Evolutionary conservation across 2,888 invertebrate genomes (phyloP).

Genomic region (Philhelius pedissequus): DNA sequence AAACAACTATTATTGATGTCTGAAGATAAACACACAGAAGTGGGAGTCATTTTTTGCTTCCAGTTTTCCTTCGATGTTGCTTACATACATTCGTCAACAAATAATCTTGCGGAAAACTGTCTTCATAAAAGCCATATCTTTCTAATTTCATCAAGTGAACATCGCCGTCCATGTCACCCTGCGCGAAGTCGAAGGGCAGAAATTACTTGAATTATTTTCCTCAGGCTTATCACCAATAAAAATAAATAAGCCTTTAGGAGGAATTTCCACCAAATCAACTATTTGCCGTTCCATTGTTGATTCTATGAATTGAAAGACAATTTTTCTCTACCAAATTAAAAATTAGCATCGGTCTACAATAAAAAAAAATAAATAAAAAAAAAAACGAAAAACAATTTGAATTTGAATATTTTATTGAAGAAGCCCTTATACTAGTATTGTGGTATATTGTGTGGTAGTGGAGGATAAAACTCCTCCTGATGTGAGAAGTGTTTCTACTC

Average conservation of each 20-base stretch:
- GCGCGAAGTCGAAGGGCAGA: neutral
- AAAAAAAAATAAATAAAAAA: neutral
- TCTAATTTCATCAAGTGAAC: neutral
- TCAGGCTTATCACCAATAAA: neutral
- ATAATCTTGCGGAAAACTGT: neutral
- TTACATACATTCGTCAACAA: no score
- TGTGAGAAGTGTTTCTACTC: constrained; percentile 27
- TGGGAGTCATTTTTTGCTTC: no score
- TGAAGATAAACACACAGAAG: no score
- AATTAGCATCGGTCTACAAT: neutral
- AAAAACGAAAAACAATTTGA: neutral
- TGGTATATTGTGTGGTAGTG: neutral
- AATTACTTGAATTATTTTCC: neutral
- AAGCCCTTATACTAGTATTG: neutral
- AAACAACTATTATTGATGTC: no score
- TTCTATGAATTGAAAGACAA: neutral
- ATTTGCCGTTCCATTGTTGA: neutral
- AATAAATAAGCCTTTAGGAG: neutral
- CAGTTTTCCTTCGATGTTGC: no score
- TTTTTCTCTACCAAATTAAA: neutral
- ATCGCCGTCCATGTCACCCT: no score
- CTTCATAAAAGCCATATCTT: neutral
- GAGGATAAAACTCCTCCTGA: constrained; percentile 16
- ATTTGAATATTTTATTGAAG: neutral
- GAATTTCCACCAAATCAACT: neutral